Evolutionary conservation across 2,888 invertebrate species (phyloP).

Genomic region (Ganaspis brasiliensis): DNA sequence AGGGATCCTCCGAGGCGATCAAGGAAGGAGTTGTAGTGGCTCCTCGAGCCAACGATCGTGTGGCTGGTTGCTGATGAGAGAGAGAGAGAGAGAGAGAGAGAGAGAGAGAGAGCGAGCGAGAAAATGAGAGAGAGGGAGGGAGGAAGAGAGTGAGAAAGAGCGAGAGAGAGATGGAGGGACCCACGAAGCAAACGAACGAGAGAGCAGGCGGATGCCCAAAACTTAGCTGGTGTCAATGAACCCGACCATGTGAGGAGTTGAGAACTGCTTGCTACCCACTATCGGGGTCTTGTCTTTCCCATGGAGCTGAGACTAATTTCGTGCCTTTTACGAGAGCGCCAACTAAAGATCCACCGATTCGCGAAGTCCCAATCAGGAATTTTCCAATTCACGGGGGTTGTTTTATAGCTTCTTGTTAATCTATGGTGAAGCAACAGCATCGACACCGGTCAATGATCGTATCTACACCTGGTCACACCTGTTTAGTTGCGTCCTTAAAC

Average conservation of each 20-base stretch:
- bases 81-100: slow-evolving; percentile 54
- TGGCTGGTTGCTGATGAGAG: slow-evolving; percentile 47
- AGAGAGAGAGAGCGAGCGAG: slow-evolving; percentile 49
- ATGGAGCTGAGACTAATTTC: slow-evolving; percentile 80
- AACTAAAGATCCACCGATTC: slow-evolving; percentile 55
- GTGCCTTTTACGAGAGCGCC: slow-evolving; percentile 77
- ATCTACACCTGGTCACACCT: slow-evolving; percentile 62
- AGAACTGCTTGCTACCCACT: slow-evolving; percentile 71
- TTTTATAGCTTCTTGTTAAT: slow-evolving; percentile 51
- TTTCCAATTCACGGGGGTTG: slow-evolving; percentile 50
- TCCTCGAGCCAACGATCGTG: slow-evolving; percentile 58
- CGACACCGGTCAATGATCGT: slow-evolving; percentile 55
- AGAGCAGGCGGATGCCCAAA: slow-evolving; percentile 79
- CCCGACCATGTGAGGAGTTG: slow-evolving; percentile 78
- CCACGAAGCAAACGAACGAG: slow-evolving; percentile 68
- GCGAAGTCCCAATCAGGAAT: slow-evolving; percentile 26
- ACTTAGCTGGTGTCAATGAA: slow-evolving; percentile 80
- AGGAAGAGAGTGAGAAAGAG: slow-evolving; percentile 60
- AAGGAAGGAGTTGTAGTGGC: slow-evolving; percentile 60
- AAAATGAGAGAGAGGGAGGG: slow-evolving; percentile 52
- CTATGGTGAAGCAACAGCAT: slow-evolving; percentile 22
- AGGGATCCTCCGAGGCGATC: slow-evolving; percentile 41
- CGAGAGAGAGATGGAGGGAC: slow-evolving; percentile 55
- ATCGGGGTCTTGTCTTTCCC: slow-evolving; percentile 81
- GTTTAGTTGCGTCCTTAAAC: slow-evolving; percentile 52